A percentile compares a stretch with the other conserved stretches of the same genome.
phyloP scores from a whole-genome alignment of 2,888 invertebrate genomes.

The Sialis fuliginosa region DNA sequence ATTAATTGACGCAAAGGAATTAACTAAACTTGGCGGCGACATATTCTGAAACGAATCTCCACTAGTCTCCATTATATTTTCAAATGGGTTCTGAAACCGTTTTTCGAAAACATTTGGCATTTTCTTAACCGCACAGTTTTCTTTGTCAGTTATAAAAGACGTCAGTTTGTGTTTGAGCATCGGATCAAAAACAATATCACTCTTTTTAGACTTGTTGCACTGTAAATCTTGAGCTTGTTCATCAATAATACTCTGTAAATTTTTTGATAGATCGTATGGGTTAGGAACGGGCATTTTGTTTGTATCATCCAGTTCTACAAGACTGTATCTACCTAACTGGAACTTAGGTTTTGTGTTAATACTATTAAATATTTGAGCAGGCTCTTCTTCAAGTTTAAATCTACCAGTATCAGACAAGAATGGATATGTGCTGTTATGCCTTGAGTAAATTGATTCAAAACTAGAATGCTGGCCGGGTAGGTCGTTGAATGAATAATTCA shows the following conservation, averaged over 20 bases:
- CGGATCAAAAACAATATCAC: too few relatives aligned
- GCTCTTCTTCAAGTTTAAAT: not conserved
- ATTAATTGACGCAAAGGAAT: slow-evolving; percentile 29
- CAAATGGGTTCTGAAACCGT: not conserved
- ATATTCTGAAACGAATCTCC: slow-evolving; percentile 31
- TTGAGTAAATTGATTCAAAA: not conserved
- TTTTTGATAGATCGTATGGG: not conserved
- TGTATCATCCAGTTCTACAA: not conserved
- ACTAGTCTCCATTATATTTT: slow-evolving; percentile 14
- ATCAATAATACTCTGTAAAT: not conserved
- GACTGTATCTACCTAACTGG: not conserved
- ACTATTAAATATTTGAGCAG: not conserved
- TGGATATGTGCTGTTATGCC: not conserved
- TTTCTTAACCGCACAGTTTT: not conserved
- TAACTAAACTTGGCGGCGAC: slow-evolving; percentile 40
- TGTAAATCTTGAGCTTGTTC: not conserved
- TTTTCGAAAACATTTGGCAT: not conserved
- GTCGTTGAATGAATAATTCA: not conserved
- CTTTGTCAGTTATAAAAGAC: not conserved
- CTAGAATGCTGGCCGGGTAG: not conserved
- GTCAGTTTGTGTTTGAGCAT: too few relatives aligned
- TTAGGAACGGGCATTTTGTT: not conserved
- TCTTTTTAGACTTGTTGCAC: not conserved
- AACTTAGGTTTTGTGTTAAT: not conserved
- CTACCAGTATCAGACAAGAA: not conserved